These are phyloP conservation scores for Zaprionus bogoriensis DNA, from an alignment of 2,888 invertebrate species.

Conservation along the genomic window DNA sequence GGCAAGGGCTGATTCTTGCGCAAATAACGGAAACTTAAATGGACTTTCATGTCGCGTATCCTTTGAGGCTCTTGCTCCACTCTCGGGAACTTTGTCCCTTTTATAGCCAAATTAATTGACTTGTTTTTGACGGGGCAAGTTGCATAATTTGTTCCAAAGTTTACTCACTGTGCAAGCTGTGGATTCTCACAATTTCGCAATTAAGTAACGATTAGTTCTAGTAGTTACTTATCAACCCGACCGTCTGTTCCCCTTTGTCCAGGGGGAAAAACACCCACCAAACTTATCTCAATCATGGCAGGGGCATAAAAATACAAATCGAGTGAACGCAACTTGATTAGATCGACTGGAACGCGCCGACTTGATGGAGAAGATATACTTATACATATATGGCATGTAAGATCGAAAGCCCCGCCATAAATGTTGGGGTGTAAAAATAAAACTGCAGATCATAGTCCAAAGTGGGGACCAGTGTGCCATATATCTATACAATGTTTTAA, in stretches of 20 bases:
- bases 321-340: not conserved
- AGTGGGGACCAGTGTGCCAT: not conserved
- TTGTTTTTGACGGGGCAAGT: conserved; percentile 50
- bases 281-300: not conserved
- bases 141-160: conserved; percentile 17
- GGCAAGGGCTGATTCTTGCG: conserved; percentile 40
- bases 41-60: too few species aligned
- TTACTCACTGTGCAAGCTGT: conserved; percentile 30
- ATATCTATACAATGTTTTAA: not conserved
- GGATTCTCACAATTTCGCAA: conserved; percentile 30
- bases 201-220: not conserved
- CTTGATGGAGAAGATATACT: not conserved
- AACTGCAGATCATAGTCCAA: not conserved
- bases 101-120: conserved; percentile 45
- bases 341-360: not conserved
- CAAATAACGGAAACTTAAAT: conserved; percentile 55
- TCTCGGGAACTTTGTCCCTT: not conserved
- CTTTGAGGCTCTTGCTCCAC: not conserved
- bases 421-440: not conserved
- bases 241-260: not conserved
- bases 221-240: not conserved
- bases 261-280: not conserved
- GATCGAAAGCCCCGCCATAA: not conserved
- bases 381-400: not conserved
- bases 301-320: not conserved